Evolutionary conservation across 23 tunicate genomes (phyloP).

Genomic region (Styela clava): DNA sequence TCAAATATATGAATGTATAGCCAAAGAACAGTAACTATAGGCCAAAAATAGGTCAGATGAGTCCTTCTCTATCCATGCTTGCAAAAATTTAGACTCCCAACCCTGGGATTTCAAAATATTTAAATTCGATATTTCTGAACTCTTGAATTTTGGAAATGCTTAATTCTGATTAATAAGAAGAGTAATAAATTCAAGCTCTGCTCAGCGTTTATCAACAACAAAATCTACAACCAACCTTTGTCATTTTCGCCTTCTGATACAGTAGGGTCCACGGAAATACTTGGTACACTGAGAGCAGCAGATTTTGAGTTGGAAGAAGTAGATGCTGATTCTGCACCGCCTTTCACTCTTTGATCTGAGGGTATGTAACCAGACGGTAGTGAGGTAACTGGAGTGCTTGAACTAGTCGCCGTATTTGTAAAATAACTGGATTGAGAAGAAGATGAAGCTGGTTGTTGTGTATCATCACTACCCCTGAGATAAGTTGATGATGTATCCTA

Average conservation of each 20-base stretch:
- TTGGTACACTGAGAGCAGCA: conserved; percentile 2
- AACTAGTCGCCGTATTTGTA: conserved; percentile 12
- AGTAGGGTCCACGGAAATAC: conserved; percentile 11
- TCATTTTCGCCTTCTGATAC: conserved; percentile 10
- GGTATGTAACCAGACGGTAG: conserved; percentile 96
- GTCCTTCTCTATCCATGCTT: no score
- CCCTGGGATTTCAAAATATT: no score
- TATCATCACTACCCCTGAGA: background rate
- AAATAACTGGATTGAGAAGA: background rate
- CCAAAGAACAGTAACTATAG: no score
- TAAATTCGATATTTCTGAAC: no score
- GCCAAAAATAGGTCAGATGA: no score
- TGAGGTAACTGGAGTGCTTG: conserved; percentile 20
- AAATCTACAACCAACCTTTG: conserved; percentile 16
- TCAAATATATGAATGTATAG: no score
- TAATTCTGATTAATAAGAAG: no score
- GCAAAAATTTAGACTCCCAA: no score
- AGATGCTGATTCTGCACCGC: conserved; percentile 27
- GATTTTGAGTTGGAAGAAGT: conserved; percentile 5
- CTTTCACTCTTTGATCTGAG: conserved; percentile 54
- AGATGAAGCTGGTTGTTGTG: background rate
- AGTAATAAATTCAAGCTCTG: no score
- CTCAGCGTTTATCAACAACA: no score
- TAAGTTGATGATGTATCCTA: conserved; percentile 18
- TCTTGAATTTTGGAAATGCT: no score